Base-by-base conservation (phyloP, 2,113 vertebrate genomes). In the Calypte anna region DNA sequence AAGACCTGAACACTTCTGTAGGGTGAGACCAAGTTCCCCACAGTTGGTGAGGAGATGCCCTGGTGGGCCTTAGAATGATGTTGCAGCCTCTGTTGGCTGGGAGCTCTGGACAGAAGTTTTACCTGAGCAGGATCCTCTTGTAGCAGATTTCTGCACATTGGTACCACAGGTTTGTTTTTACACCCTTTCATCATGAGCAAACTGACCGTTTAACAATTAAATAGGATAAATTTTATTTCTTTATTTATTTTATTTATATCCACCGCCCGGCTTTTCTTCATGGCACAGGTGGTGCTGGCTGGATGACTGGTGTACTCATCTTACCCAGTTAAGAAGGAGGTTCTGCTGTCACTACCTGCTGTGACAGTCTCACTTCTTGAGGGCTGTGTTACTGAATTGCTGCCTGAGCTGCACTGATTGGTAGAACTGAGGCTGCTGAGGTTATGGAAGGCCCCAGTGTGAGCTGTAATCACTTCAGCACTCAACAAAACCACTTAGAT, bases 21-120 rank as follows among this genome's bases (percentile, higher is more conserved):
- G 43, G 1, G 2, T 53, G 62, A 85, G 40, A 51, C 54, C 16
- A 38, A 82, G 54, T 12, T 81, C 48, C 21, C 48, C 9, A 7
- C 17, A 4, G 48, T 2, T 46, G 58, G 8, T n/a, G 43, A 51
- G 38, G 8, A 24, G 64, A 17, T 79, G 25, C 30, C 0, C 2
- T 31, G 46, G 8, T 21, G n/a, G 50, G 48, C 58, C n/a, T 33
- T 28, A 40, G 53, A n/a, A 20, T 0, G 1, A 4, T 3, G 8
- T 21, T 62, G 3, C n/a, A 28, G 51, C 18, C 50, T 12, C 27
- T 83, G 59, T 0, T 66, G 43, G 10, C 13, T 1, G 27, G 30
- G 62, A 10, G 62, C 13, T 38, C 31, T 27, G 31, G 16, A 0
- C 0, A 50, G 66, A 72, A 33, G 27, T 17, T 43, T 59, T 55